A percentile compares a stretch with the other conserved stretches of the same genome.
Conservation (phyloP, 2,113 vertebrate genomes). For the Phoxinus phoxinus region DNA sequence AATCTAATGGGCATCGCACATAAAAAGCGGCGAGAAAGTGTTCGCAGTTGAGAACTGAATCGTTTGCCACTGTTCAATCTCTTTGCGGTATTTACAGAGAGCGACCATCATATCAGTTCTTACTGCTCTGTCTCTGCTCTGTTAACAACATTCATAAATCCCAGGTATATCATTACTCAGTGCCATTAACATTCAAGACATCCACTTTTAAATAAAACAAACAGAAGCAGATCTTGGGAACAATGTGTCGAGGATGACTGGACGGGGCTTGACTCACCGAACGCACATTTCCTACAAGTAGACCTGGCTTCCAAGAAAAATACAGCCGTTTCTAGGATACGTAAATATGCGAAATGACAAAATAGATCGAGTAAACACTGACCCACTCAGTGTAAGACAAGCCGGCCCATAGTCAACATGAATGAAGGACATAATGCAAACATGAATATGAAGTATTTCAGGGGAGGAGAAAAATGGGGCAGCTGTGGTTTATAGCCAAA, state of each 20-base stretch:
- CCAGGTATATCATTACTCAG: conserved; percentile 32
- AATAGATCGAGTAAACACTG: conserved; percentile 89
- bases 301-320: conserved; percentile 82
- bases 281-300: conserved; percentile 80
- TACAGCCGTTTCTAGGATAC: conserved; percentile 88
- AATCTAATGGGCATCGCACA: conserved; percentile 40
- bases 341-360: conserved; percentile 88
- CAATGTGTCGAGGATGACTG: conserved; percentile 72
- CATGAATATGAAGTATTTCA: conserved; percentile 88
- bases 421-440: conserved; percentile 88
- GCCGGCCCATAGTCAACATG: conserved; percentile 88
- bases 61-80: neutral
- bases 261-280: conserved; percentile 84
- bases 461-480: conserved; percentile 75
- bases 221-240: conserved; percentile 6
- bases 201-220: conserved; percentile 27
- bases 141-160: conserved; percentile 46
- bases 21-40: conserved; percentile 17
- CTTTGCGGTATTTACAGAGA: conserved; percentile 29
- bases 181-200: conserved; percentile 23
- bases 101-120: neutral
- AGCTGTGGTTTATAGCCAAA: conserved; percentile 78
- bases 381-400: conserved; percentile 84
- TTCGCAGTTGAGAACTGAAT: neutral
- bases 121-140: conserved; percentile 19